Base-by-base conservation (phyloP, 2,113 vertebrate species). In the Ellobius talpinus region DNA sequence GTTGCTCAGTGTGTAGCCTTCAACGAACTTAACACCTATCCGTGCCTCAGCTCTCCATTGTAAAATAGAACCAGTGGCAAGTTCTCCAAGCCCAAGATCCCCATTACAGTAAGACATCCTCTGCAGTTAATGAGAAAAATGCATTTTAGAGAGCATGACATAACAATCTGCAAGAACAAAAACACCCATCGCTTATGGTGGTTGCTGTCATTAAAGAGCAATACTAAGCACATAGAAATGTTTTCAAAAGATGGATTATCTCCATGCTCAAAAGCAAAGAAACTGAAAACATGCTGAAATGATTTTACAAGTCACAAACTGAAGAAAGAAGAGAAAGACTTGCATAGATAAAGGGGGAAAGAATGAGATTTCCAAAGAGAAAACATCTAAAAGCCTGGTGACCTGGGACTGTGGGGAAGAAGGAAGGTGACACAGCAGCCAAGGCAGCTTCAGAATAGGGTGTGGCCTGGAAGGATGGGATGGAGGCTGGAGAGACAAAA, bases 81-180 rank as follows among this genome's bases (percentile, higher is more conserved):
- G 24, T 91, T 95, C 52, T 85, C 50, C 66, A 93, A 93, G 86
- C 45, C 65, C 86, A 90, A 93, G 61, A 29, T 47, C 5, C 2
- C 19, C 10, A 0, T 52, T 14, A 61, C 55, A 88, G 31, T 26
- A 79, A 84, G 29, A 52, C 5, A 70, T 2, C 68, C 7, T 14
- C 55, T 79, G 89, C 55, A 77, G 14, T 73, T 47, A 31, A 11
- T 52, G 12, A 21, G 47, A 66, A 87, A 87, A 87, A 94, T 31
- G 0, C 33, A 52, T 66, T 39, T 81, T 66, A 91, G 14, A 84
- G 19, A 76, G 8, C 65, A 86, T 3, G 16, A 74, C 87, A 68
- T 61, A 94, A 73, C 16, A 81, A 36, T 26, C 63, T 13, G 70
- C 68, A 85, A 33, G 13, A 78, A 7, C 29, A 76, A 10, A 1